Percentiles rank a stretch among this genome's conserved stretches.
Conservation (phyloP, 2,113 vertebrate genomes). For the Motacilla alba region DNA sequence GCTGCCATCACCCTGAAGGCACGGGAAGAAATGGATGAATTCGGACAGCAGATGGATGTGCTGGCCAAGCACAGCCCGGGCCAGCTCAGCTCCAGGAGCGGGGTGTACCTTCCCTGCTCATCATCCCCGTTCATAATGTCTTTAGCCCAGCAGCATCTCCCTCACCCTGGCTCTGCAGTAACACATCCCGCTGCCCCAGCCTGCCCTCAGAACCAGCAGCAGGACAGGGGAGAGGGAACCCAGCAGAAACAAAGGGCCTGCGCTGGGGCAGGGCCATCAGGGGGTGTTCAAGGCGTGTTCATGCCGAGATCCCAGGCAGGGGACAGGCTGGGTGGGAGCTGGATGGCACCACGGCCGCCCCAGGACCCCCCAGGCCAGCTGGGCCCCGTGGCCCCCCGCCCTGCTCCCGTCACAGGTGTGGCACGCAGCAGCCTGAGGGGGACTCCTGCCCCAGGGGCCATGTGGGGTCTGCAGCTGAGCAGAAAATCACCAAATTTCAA, state of each 20-base stretch:
- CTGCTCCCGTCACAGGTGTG: too few relatives aligned
- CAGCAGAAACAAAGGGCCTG: background rate
- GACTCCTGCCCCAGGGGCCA: too few relatives aligned
- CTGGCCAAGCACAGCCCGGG: background rate
- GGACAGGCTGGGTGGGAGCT: accelerated
- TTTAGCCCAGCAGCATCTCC: background rate
- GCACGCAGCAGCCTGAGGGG: too few relatives aligned
- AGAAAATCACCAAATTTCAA: too few relatives aligned
- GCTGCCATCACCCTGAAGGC: background rate
- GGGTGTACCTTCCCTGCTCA: background rate
- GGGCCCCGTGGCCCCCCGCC: accelerated
- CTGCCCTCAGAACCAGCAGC: too few relatives aligned
- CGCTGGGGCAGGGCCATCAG: accelerated
- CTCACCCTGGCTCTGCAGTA: too few relatives aligned
- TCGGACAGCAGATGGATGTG: background rate
- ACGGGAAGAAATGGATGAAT: background rate
- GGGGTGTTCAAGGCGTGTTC: background rate
- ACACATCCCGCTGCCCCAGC: too few relatives aligned
- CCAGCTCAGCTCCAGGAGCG: background rate
- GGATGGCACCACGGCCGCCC: background rate
- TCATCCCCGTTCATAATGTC: background rate
- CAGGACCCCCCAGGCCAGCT: background rate
- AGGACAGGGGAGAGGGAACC: too few relatives aligned
- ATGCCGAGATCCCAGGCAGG: background rate
- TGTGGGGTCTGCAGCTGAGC: too few relatives aligned